phyloP scores from a whole-genome alignment of 37 sponge, comb jelly and placozoan genomes.

The Spongia lamella region DNA sequence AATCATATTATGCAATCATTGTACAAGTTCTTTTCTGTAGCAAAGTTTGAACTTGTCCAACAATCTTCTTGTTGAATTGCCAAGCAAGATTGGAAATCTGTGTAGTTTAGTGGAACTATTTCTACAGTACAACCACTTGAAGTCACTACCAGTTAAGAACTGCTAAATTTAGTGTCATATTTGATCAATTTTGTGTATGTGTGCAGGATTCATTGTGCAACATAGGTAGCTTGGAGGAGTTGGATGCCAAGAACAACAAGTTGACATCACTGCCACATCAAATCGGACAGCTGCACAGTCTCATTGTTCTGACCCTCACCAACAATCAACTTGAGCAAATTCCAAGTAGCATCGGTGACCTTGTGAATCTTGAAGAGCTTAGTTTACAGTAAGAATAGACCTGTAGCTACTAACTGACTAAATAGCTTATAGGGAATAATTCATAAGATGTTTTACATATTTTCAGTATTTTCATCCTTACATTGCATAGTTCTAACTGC shows the following conservation, averaged over 20 bases:
- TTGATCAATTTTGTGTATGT: background rate
- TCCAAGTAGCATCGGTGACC: conserved; percentile 49
- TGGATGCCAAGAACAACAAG: conserved; percentile 76
- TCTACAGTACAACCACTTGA: conserved; percentile 76
- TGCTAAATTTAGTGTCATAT: background rate
- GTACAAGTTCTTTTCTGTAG: conserved; percentile 27
- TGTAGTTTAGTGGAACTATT: conserved; percentile 58
- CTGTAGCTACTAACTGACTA: too few relatives aligned
- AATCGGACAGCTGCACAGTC: conserved; percentile 44
- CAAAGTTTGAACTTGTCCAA: conserved; percentile 74
- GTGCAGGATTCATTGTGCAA: conserved; percentile 54
- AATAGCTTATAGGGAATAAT: background rate
- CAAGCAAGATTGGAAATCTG: conserved; percentile 52
- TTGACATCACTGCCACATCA: conserved; percentile 11
- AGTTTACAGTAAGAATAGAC: conserved; percentile 68
- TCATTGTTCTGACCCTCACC: conserved; percentile 47
- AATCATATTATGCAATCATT: too few relatives aligned
- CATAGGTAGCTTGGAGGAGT: conserved; percentile 37
- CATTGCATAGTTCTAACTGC: conserved; percentile 44
- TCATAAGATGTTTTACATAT: too few relatives aligned
- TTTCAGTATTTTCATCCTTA: background rate
- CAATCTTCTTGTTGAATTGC: conserved; percentile 57
- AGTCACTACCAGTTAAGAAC: conserved; percentile 60
- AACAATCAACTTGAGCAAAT: conserved; percentile 49
- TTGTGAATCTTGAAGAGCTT: conserved; percentile 62